Base-by-base conservation (phyloP, 2,888 invertebrate genomes). In the Fragum fragum region DNA sequence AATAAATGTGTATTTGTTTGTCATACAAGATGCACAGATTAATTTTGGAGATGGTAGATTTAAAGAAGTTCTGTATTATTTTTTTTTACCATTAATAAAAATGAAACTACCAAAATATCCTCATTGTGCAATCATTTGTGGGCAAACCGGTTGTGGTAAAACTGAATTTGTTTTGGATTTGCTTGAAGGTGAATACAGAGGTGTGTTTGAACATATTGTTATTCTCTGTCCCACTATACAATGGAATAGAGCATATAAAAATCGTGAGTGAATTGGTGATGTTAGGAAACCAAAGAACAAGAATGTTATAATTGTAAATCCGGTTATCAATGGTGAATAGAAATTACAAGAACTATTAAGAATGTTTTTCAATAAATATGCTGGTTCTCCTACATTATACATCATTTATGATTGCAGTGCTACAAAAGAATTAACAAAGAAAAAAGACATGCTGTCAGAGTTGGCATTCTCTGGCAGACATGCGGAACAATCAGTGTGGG, bases 361-460 rank as follows among this genome's bases (percentile, higher is more conserved):
- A 32, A 3, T 61, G 26, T 77, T 84, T 32, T 83, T 74, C 52
- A 74, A 80, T 18, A 59, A 76, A 71, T 84, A 59, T 77, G 72
- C 69, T 28, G 83, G 79, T 32, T 52, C 69, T 2, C 52, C 80
- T 1, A 87, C 82, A 5, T 70, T 87, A 68, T 87, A 82, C 69
- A 78, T 85, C 42, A 84, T 86, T n/a, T 81, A 86, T 68, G 83
- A 87, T 72, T 83, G 81, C 57, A 59, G 66, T 39, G 84, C 79
- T 26, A 74, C 68, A n/a, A 83, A 77, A 36, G 79, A 78, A 57
- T 42, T 80, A 29, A 86, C 78, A 59, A 85, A 88, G 74, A 85
- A 85, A 73, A 79, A 76, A 73, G 78, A 77, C 39, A 79, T 79
- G 79, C 70, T 83, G 32, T 79, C 83, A 21, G 73, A 79, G 28